Evolutionary conservation across 2,888 invertebrate genomes (phyloP).

Genomic region (Fragum whitleyi): DNA sequence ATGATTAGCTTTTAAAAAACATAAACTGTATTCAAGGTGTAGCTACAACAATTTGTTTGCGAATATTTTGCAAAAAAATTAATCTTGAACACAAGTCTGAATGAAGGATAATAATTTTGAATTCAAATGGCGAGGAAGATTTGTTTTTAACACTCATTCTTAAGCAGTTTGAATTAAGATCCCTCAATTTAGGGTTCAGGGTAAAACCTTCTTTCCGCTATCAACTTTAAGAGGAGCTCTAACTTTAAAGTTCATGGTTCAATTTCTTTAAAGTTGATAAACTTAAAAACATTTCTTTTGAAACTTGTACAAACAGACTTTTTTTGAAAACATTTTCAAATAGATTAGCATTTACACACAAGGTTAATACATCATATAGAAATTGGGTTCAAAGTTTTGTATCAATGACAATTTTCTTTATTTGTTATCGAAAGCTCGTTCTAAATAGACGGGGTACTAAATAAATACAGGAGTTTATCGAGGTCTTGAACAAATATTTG

Average conservation of each 20-base stretch:
- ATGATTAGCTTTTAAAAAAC: too few relatives aligned
- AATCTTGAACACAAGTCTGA: too few relatives aligned
- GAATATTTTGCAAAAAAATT: too few relatives aligned
- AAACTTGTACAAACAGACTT: background rate
- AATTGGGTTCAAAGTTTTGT: slow-evolving; percentile 10
- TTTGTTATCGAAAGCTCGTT: slow-evolving; percentile 19
- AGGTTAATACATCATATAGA: slow-evolving; percentile 19
- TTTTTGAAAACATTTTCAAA: slow-evolving; percentile 15
- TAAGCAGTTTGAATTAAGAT: too few relatives aligned
- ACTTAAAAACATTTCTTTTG: slow-evolving; percentile 4
- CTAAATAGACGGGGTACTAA: slow-evolving; percentile 23
- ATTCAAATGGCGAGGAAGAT: too few relatives aligned
- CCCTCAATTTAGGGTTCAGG: too few relatives aligned
- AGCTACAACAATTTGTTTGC: too few relatives aligned
- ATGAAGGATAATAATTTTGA: too few relatives aligned
- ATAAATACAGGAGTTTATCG: slow-evolving; percentile 27
- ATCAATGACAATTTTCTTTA: slow-evolving; percentile 30
- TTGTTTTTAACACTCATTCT: too few relatives aligned
- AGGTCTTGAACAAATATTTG: slow-evolving; percentile 25
- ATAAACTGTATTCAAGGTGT: too few relatives aligned
- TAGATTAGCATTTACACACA: slow-evolving; percentile 21
- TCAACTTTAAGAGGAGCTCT: slow-evolving; percentile 1
- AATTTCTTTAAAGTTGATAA: slow-evolving; percentile 1
- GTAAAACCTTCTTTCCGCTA: background rate
- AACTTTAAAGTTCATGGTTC: background rate